Percentiles rank a stretch among this genome's conserved stretches.
phyloP scores from a whole-genome alignment of 2,797 vertebrate species.

The Trichosurus vulpecula region DNA sequence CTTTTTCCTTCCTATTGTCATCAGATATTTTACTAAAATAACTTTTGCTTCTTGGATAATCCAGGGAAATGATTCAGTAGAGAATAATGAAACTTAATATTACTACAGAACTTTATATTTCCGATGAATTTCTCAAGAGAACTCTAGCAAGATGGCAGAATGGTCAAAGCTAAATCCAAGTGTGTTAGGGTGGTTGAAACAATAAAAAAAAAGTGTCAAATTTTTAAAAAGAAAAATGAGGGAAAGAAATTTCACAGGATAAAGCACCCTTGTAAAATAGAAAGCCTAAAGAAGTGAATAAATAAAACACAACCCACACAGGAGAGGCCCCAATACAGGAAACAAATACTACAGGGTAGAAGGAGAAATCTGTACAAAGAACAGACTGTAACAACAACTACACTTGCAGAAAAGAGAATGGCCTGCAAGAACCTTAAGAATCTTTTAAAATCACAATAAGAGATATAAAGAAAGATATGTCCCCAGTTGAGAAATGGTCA shows the following conservation, averaged over 20 bases:
- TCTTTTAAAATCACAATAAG: not conserved
- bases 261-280: not conserved
- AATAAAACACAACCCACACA: not conserved
- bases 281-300: not conserved
- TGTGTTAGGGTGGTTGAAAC: not conserved
- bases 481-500: too few species aligned
- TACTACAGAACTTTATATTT: not conserved
- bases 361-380: not conserved
- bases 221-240: not conserved
- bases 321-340: not conserved
- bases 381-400: not conserved
- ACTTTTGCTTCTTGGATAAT: constrained; percentile 3
- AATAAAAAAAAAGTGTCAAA: not conserved
- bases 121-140: not conserved
- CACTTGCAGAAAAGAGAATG: not conserved
- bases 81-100: constrained; percentile 8
- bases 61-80: not conserved
- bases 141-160: not conserved
- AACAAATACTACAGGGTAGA: not conserved
- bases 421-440: not conserved
- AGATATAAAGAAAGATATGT: not conserved
- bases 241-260: not conserved
- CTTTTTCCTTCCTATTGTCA: not conserved
- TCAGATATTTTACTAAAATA: not conserved
- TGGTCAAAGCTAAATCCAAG: not conserved